Evolutionary conservation across 2,113 vertebrate species (phyloP), one percentile per base, ranked within the genome.

Genomic region (Epinephelus cyanopodus): DNA sequence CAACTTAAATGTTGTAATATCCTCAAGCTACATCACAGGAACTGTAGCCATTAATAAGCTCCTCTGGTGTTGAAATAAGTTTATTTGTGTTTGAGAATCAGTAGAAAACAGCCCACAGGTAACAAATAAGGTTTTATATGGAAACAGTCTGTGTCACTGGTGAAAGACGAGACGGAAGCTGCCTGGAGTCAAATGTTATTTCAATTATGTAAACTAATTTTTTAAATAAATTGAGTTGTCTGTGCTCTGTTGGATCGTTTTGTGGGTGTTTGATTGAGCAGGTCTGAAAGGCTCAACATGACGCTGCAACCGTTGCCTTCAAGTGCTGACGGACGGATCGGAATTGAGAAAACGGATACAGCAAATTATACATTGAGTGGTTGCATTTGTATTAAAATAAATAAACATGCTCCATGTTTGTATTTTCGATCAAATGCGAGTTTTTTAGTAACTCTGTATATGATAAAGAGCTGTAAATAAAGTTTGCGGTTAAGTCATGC

Each of bases 281-380:
- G 29, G 87, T 37, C 93, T 93, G 54, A 6, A 23, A 48, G 18
- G 14, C 53, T 37, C 52, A 14, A 6, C 13, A 0, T 56, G 2
- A 84, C 90, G 85, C 85, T 54, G 5, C 7, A 25, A 21, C 0
- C 2, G 88, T 67, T 87, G 82, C 87, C 12, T 93, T 93, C 77
- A 87, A 0, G 23, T 6, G 33, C 6, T 7, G 1, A 15, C 18
- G 9, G 9, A 71, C 5, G 1, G 3, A 19, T 81, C 2, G 33
- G 1, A 11, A 73, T 27, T 65, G 0, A 6, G 7, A 25, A 0
- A 14, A 48, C 8, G 3, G 15, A 0, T 9, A 61, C 6, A 19
- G 50, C 6, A 14, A 7, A 23, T 6, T 47, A 45, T 37, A 54
- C 0, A n/a, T 13, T 2, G 11, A 14, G n/a, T 72, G 18, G 23